A percentile compares a stretch with the other conserved stretches of the same genome.
Conservation (phyloP, 2,797 vertebrate species). For the Platyrinchus mystaceus region DNA sequence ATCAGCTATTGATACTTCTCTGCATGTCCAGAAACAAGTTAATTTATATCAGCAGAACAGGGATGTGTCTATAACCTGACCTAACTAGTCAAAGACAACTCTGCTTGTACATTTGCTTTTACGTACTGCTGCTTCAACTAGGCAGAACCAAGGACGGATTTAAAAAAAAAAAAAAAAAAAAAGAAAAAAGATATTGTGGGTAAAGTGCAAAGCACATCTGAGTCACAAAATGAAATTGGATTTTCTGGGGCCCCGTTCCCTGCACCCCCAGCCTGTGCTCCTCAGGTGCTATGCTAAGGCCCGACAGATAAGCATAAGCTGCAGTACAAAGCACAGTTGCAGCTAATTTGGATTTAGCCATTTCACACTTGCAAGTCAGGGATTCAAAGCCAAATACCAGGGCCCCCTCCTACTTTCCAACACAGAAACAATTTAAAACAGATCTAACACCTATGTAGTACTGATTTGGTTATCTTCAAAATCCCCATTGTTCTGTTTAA, state of each 20-base stretch:
- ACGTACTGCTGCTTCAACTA: background rate
- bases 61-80: background rate
- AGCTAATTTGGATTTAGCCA: conserved; percentile 56
- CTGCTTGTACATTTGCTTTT: background rate
- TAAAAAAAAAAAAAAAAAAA: background rate
- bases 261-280: background rate
- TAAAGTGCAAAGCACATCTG: background rate
- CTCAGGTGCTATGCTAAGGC: background rate
- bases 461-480: conserved; percentile 62
- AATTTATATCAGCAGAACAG: background rate
- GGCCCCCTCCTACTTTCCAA: conserved; percentile 33
- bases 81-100: background rate
- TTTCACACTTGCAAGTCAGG: conserved; percentile 47
- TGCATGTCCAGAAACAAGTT: background rate
- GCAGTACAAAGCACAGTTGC: conserved; percentile 33
- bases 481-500: conserved; percentile 69
- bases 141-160: background rate
- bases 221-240: background rate
- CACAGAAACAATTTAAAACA: conserved; percentile 59
- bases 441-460: conserved; percentile 60
- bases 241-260: background rate
- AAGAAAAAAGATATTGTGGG: background rate
- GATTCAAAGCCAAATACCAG: conserved; percentile 44
- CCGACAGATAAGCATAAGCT: background rate
- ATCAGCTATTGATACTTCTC: background rate